phyloP scores from a whole-genome alignment of 2,113 vertebrate species.

The Cyprinodon brontotheroides region DNA sequence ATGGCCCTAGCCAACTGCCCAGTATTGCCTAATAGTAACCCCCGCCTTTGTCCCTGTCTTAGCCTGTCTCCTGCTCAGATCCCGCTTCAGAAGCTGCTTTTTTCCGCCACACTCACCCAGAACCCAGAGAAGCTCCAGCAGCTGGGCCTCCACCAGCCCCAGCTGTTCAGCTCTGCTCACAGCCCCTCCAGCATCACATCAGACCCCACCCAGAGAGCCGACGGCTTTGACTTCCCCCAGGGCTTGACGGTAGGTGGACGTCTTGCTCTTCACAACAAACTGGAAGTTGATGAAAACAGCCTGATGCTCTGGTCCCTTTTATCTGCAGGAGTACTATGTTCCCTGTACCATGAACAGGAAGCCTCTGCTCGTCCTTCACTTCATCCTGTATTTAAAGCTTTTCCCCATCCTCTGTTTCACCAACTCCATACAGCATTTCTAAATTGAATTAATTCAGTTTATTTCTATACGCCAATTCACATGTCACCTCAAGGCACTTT shows the following conservation, averaged over 20 bases:
- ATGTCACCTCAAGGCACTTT: no score
- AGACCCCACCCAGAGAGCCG: constrained; percentile 1
- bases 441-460: no score
- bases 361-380: constrained; percentile 87
- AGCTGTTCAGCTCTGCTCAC: constrained; percentile 86
- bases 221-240: constrained; percentile 85
- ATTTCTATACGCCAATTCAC: no score
- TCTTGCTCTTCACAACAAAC: background rate
- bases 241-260: constrained; percentile 83
- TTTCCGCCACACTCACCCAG: constrained; percentile 93
- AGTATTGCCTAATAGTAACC: no score
- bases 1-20: no score
- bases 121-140: constrained; percentile 94
- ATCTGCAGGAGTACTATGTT: constrained; percentile 87
- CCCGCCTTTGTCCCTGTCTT: background rate
- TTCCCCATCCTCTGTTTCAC: constrained; percentile 91
- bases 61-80: constrained; percentile 85
- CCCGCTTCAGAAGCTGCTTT: constrained; percentile 94
- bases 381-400: constrained; percentile 83
- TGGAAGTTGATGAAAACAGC: no score
- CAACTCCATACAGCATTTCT: constrained; percentile 89
- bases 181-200: background rate
- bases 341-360: constrained; percentile 87
- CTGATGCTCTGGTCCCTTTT: background rate
- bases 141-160: constrained; percentile 88